Conservation (phyloP, 2,888 invertebrate genomes). For the Odontocolon sp. region DNA sequence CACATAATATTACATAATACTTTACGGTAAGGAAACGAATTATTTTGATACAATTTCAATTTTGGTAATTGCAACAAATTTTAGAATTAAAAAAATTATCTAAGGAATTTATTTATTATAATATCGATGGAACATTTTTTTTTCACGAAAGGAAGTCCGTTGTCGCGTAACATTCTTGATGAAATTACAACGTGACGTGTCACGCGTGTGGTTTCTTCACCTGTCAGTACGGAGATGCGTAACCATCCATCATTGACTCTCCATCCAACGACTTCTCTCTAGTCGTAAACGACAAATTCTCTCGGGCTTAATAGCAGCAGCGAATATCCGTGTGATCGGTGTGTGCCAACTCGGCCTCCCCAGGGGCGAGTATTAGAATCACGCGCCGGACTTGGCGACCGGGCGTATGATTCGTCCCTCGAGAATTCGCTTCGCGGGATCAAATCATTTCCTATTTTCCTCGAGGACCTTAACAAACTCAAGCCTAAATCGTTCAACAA, state of each 20-base stretch:
- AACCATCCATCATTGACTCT: constrained; percentile 39
- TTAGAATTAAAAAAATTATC: not conserved
- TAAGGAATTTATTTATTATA: not conserved
- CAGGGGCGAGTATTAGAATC: constrained; percentile 36
- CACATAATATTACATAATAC: not conserved
- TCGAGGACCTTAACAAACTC: constrained; percentile 27
- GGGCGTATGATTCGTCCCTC: constrained; percentile 48
- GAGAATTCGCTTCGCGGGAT: constrained; percentile 46
- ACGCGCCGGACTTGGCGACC: constrained; percentile 7
- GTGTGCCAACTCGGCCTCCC: constrained; percentile 8
- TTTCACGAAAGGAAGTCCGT: not conserved
- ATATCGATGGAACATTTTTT: not conserved
- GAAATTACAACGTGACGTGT: constrained; percentile 36
- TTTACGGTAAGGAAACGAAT: too few species aligned
- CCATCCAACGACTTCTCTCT: constrained; percentile 6
- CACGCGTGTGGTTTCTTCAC: constrained; percentile 33
- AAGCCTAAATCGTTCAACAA: not conserved
- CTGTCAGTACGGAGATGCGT: too few species aligned
- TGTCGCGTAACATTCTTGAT: not conserved
- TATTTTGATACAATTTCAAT: too few species aligned
- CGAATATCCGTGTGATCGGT: constrained; percentile 20
- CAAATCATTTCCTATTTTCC: constrained; percentile 25
- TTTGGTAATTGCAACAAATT: not conserved
- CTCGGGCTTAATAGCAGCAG: constrained; percentile 11
- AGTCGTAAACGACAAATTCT: constrained; percentile 21